Evolutionary conservation across 2,888 invertebrate species (phyloP).

Genomic region (Idaea biselata): DNA sequence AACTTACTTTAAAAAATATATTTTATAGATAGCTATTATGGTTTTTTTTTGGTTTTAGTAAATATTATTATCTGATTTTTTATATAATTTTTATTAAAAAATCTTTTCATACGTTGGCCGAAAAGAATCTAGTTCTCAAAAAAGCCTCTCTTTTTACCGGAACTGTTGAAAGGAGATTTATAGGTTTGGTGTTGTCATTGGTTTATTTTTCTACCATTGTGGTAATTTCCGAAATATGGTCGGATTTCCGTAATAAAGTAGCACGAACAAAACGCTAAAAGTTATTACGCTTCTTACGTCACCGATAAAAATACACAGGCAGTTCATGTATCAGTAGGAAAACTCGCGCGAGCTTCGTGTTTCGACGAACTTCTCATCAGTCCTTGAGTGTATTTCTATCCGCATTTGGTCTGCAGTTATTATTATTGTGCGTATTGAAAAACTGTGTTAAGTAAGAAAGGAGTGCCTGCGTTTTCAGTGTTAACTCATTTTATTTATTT

Average conservation of each 20-base stretch:
- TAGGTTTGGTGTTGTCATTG: background rate
- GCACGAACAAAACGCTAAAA: slow-evolving; percentile 53
- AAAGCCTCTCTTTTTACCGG: background rate
- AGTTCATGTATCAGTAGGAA: slow-evolving; percentile 46
- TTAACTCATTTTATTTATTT: slow-evolving; percentile 25
- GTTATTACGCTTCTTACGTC: slow-evolving; percentile 68
- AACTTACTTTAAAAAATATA: background rate
- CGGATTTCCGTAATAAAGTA: background rate
- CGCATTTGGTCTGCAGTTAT: slow-evolving; percentile 39
- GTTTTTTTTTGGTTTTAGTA: too few relatives aligned
- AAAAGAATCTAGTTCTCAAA: too few relatives aligned
- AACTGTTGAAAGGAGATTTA: background rate
- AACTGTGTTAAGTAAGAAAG: slow-evolving; percentile 28
- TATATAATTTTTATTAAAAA: background rate
- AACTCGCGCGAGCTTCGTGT: slow-evolving; percentile 40
- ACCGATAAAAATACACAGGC: slow-evolving; percentile 62
- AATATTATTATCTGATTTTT: background rate
- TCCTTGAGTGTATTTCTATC: slow-evolving; percentile 55
- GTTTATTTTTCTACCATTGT: slow-evolving; percentile 9
- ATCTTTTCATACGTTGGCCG: background rate
- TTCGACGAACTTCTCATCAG: slow-evolving; percentile 38
- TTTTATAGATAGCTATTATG: background rate
- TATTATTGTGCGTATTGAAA: slow-evolving; percentile 26
- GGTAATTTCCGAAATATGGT: background rate
- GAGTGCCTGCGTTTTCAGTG: slow-evolving; percentile 25